Conservation (phyloP, 2,888 invertebrate species). For the Thumatha senex region DNA sequence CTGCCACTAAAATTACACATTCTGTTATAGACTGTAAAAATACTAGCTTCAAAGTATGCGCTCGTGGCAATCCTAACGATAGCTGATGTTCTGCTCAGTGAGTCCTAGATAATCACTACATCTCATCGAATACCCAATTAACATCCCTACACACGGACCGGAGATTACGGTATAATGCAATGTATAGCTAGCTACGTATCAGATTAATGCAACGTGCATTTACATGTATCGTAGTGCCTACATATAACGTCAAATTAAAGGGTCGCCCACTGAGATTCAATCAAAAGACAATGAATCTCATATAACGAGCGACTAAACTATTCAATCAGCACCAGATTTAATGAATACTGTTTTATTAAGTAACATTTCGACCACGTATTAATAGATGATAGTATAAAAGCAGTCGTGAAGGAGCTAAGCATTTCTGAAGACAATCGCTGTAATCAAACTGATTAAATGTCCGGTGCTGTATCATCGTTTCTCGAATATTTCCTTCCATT, state of each 20-base stretch:
- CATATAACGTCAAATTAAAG: slow-evolving; percentile 50
- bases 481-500: no score
- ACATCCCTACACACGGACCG: slow-evolving; percentile 59
- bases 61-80: slow-evolving; percentile 21
- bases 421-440: no score
- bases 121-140: slow-evolving; percentile 66
- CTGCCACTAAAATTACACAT: slow-evolving; percentile 17
- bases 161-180: slow-evolving; percentile 52
- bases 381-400: no score
- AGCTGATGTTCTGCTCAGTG: slow-evolving; percentile 31
- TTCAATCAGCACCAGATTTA: slow-evolving; percentile 33
- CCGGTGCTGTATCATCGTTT: no score
- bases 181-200: slow-evolving; percentile 30
- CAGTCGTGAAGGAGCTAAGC: no score
- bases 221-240: slow-evolving; percentile 39
- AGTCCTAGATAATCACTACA: slow-evolving; percentile 55
- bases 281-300: slow-evolving; percentile 54
- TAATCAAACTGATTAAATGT: no score
- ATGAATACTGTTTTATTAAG: slow-evolving; percentile 27
- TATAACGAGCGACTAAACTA: slow-evolving; percentile 42
- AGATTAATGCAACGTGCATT: slow-evolving; percentile 54
- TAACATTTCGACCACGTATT: no score
- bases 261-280: slow-evolving; percentile 58
- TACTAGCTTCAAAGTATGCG: no score
- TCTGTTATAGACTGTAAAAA: no score